phyloP scores from a whole-genome alignment of 1,140 invertebrate genomes.

The Ooceraea biroi region DNA sequence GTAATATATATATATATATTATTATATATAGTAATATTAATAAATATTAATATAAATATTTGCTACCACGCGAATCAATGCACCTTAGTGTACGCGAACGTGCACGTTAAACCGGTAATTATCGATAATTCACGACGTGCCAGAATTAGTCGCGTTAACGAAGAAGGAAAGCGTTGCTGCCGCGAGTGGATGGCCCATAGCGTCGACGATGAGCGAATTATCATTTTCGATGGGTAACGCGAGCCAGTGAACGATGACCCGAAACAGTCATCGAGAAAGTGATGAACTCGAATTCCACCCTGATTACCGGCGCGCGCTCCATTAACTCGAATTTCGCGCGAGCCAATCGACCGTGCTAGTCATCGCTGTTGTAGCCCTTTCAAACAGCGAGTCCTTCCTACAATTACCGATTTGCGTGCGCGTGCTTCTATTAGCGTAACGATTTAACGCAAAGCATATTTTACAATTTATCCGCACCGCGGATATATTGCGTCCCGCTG shows the following conservation, averaged over 20 bases:
- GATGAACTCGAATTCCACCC: conserved; percentile 76
- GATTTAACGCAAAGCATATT: conserved; percentile 55
- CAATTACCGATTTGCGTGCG: conserved; percentile 59
- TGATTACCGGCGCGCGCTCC: conserved; percentile 73
- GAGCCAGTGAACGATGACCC: conserved; percentile 71
- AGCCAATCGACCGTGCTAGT: conserved; percentile 74
- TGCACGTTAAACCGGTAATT: conserved; percentile 3
- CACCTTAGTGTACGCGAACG: no score
- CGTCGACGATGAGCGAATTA: conserved; percentile 68
- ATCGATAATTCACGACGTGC: conserved; percentile 24
- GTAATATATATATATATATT: no score
- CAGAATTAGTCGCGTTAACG: conserved; percentile 43
- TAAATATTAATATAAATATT: no score
- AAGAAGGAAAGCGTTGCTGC: conserved; percentile 26
- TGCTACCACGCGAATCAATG: no score
- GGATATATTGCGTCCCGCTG: conserved; percentile 35
- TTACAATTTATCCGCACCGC: conserved; percentile 53
- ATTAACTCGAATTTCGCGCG: conserved; percentile 76
- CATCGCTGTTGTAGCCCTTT: conserved; percentile 63
- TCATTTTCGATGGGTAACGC: conserved; percentile 75
- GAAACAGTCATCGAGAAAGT: conserved; percentile 77
- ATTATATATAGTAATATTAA: no score
- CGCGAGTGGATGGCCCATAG: conserved; percentile 45
- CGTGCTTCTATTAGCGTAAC: conserved; percentile 34
- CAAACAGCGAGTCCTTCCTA: conserved; percentile 61